Conservation (phyloP, 2,113 vertebrate species). For the Etheostoma cragini region DNA sequence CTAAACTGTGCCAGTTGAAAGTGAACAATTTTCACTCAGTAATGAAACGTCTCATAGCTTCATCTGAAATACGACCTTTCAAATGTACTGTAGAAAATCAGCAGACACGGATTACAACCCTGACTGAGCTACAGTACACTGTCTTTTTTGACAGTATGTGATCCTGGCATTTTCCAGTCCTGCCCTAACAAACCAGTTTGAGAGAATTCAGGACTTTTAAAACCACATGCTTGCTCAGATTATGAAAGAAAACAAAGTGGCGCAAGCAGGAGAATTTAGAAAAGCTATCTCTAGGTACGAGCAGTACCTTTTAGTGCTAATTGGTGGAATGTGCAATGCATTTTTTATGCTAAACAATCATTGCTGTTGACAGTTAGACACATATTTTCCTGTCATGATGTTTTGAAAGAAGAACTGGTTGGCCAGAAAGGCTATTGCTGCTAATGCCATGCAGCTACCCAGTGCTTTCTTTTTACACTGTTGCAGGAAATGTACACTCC, state of each 20-base stretch:
- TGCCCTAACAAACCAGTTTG: conserved; percentile 61
- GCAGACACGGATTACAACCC: conserved; percentile 43
- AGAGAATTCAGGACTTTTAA: conserved; percentile 32
- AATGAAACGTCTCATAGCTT: conserved; percentile 31
- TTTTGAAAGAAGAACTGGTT: not conserved
- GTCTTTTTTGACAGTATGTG: conserved; percentile 25
- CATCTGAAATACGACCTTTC: conserved; percentile 26
- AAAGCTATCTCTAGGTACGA: not conserved
- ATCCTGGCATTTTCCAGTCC: conserved; percentile 19
- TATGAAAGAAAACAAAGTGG: conserved; percentile 6
- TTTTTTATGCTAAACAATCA: not conserved
- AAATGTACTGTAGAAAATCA: conserved; percentile 48
- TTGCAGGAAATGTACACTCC: not conserved
- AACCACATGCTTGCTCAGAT: conserved; percentile 15
- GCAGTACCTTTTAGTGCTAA: not conserved
- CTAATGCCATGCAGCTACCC: not conserved
- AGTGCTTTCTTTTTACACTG: not conserved
- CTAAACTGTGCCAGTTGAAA: conserved; percentile 4
- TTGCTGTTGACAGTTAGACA: not conserved
- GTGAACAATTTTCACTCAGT: conserved; percentile 46
- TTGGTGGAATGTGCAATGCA: not conserved
- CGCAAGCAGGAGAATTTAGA: not conserved
- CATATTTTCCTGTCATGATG: not conserved
- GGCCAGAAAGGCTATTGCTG: not conserved
- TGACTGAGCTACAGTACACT: conserved; percentile 6